Evolutionary conservation across 2,797 vertebrate species (phyloP).

Genomic region (Gorsachius magnificus): DNA sequence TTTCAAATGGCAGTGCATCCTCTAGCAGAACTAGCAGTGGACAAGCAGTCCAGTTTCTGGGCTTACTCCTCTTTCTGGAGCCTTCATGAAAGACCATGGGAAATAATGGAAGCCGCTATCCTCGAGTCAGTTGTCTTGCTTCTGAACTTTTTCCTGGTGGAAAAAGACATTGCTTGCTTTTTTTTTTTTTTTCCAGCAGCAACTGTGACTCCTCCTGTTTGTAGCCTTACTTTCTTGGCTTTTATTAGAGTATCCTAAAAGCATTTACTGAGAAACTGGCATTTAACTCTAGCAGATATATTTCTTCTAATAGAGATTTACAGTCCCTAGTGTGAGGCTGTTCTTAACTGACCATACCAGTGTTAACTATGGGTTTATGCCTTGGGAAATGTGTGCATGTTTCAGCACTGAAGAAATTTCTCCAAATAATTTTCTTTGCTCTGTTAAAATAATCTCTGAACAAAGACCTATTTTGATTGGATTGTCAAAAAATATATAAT

Average conservation of each 20-base stretch:
- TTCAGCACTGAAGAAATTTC: background rate
- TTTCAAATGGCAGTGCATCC: background rate
- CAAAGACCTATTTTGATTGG: background rate
- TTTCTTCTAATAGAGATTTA: background rate
- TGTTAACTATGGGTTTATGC: background rate
- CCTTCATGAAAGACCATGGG: background rate
- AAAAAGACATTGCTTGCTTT: background rate
- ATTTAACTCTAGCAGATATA: rapidly evolving
- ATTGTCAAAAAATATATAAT: background rate
- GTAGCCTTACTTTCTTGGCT: background rate
- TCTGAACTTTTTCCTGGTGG: background rate
- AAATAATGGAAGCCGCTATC: background rate
- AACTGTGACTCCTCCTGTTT: background rate
- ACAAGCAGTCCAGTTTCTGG: background rate
- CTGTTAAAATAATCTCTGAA: background rate
- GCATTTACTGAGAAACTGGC: background rate
- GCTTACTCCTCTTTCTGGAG: background rate
- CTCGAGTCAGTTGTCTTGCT: background rate
- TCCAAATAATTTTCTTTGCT: background rate
- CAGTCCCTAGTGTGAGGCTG: background rate
- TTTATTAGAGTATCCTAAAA: background rate
- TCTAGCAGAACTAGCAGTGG: background rate
- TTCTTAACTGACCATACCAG: background rate
- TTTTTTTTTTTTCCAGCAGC: background rate
- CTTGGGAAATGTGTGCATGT: background rate